Percentiles rank a stretch among this genome's conserved stretches.
phyloP scores from a whole-genome alignment of 2,113 vertebrate genomes.

The Xiphophorus hellerii region DNA sequence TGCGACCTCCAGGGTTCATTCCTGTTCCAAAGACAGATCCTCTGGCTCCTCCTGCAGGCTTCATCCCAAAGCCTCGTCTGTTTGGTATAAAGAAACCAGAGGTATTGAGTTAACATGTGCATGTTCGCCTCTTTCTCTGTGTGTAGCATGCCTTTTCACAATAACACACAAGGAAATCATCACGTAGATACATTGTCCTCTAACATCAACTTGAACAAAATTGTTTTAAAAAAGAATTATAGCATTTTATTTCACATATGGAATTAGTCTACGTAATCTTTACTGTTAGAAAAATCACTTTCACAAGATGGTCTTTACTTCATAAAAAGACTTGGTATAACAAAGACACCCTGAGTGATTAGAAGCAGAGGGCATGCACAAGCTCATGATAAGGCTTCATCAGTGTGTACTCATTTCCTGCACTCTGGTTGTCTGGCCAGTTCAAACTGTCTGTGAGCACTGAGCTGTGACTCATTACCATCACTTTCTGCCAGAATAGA shows the following conservation, averaged over 20 bases:
- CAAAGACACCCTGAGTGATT: constrained; percentile 18
- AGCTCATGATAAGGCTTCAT: constrained; percentile 45
- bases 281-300: neutral
- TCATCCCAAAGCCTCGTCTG: constrained; percentile 69
- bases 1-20: constrained; percentile 73
- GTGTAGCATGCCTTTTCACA: constrained; percentile 46
- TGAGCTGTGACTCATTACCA: constrained; percentile 63
- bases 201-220: neutral
- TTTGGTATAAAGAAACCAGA: constrained; percentile 66
- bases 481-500: constrained; percentile 42
- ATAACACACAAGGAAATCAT: constrained; percentile 22
- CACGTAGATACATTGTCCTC: neutral
- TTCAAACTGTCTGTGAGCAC: constrained; percentile 26
- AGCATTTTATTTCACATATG: neutral
- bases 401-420: constrained; percentile 35
- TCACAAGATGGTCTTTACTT: neutral
- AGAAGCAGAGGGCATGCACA: constrained; percentile 9
- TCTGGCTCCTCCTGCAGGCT: constrained; percentile 69
- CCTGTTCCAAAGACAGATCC: constrained; percentile 70
- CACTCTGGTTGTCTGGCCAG: constrained; percentile 15
- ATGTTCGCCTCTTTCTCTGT: constrained; percentile 31
- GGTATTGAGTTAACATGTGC: constrained; percentile 66
- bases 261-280: neutral
- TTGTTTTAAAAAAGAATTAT: neutral
- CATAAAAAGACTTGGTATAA: constrained; percentile 3